Evolutionary conservation across 2,797 vertebrate genomes (phyloP).

Genomic region (Mus spretus): DNA sequence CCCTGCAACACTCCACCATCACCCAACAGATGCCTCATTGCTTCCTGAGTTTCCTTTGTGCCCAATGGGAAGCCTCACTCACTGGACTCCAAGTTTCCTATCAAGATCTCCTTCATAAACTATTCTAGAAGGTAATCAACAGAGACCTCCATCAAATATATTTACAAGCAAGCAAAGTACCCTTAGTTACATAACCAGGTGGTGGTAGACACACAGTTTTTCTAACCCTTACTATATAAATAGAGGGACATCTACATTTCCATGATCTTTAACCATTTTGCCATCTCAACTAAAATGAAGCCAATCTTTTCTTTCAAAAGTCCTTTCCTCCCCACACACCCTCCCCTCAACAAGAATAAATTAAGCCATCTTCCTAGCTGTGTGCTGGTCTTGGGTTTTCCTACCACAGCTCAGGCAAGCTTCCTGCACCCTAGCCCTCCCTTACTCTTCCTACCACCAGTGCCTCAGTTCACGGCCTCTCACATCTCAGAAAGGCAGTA

Average conservation of each 20-base stretch:
- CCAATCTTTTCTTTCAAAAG: background rate
- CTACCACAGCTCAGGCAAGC: rapidly evolving
- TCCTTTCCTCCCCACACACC: background rate
- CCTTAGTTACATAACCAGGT: too few relatives aligned
- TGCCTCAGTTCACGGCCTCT: background rate
- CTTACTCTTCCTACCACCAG: rapidly evolving
- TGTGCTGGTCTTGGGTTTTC: too few relatives aligned
- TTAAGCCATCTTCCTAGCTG: background rate
- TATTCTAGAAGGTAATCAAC: background rate
- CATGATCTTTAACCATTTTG: background rate
- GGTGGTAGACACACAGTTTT: background rate
- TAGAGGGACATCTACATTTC: background rate
- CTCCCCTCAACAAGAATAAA: background rate
- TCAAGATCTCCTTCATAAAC: background rate
- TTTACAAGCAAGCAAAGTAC: background rate
- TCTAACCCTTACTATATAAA: background rate
- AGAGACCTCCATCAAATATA: background rate
- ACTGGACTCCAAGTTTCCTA: background rate
- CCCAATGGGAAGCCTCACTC: rapidly evolving
- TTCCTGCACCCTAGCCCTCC: rapidly evolving
- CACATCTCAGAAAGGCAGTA: too few relatives aligned
- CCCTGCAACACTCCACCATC: rapidly evolving
- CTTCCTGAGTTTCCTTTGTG: background rate
- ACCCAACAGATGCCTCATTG: too few relatives aligned
- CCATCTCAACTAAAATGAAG: background rate